Percentiles rank a stretch among this genome's conserved stretches.
Conservation (phyloP, 2,113 vertebrate genomes). For the Azemiops feae region DNA sequence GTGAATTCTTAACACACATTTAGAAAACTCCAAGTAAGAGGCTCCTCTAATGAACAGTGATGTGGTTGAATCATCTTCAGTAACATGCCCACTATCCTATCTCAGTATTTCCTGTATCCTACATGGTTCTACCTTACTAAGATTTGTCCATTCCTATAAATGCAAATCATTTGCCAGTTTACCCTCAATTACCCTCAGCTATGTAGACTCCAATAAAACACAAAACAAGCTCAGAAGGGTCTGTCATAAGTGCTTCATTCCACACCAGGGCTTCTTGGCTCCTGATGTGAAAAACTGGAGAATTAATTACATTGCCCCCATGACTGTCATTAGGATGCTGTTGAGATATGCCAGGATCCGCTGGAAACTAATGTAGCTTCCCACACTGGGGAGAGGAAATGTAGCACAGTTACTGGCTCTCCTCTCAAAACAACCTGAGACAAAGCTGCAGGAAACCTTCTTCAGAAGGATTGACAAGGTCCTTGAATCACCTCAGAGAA, state of each 20-base stretch:
- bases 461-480: conserved; percentile 59
- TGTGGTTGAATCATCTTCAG: background rate
- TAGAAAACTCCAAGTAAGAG: background rate
- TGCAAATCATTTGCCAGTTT: conserved; percentile 53
- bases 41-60: background rate
- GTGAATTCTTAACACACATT: background rate
- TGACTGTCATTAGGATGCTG: conserved; percentile 54
- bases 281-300: conserved; percentile 36
- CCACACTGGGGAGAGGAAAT: conserved; percentile 56
- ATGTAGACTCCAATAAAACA: conserved; percentile 56
- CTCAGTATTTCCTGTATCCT: background rate
- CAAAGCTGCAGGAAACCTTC: conserved; percentile 67
- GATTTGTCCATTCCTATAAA: conserved; percentile 46
- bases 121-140: conserved; percentile 43
- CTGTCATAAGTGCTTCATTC: conserved; percentile 54
- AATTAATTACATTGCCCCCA: conserved; percentile 45
- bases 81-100: background rate
- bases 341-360: conserved; percentile 38
- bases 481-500: conserved; percentile 66
- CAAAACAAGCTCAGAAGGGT: conserved; percentile 55
- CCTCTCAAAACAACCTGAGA: conserved; percentile 66
- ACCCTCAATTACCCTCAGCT: conserved; percentile 59
- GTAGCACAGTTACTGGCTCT: conserved; percentile 45
- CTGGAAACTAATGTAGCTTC: conserved; percentile 55
- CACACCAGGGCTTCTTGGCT: conserved; percentile 26